Evolutionary conservation across 2,113 vertebrate species (phyloP), one percentile per base, ranked within the genome.

Genomic region (Megatriorchis doriae): DNA sequence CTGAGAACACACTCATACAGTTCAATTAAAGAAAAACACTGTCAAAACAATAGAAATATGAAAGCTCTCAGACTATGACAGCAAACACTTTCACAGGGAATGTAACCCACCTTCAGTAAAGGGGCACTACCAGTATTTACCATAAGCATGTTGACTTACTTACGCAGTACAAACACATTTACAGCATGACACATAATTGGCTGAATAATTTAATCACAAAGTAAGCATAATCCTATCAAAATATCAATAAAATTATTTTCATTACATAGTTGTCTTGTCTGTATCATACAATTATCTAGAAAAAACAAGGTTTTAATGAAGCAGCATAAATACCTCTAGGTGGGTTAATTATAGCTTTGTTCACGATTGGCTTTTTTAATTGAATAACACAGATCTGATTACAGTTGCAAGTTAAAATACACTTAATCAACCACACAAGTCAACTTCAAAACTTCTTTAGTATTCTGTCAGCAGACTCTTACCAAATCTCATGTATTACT

Each of bases 381-480:
- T 94, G 31, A 23, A n/a, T 92, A 88, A 86, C 55, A 90, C 31
- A 73, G 20, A 50, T 79, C 85, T 86, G 52, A 95, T 96, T 91
- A 82, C 12, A 53, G 3, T 84, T 93, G 11, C 27, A 90, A 94
- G 78, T 89, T 93, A 86, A 91, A 96, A 45, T 16, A 48, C 10
- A 70, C 58, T 86, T 96, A 55, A 82, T 87, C 55, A 88, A 74
- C 3, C 1, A 22, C 7, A 58, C 8, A 89, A 96, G 40, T 67
- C 15, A 34, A 31, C 17, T 63, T 88, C 29, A 48, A 91, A 48
- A 70, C 14, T 48, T 82, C 48, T 68, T 92, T 27, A 75, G 29
- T n/a, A 56, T 90, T 94, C 38, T 55, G 6, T 91, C 34, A 83
- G 36, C 34, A 89, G 16, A 56, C 8, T 48, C 7, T 81, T 73